A percentile compares a stretch with the other conserved stretches of the same genome.
phyloP scores from a whole-genome alignment of 2,888 invertebrate genomes.

The Patella caerulea region DNA sequence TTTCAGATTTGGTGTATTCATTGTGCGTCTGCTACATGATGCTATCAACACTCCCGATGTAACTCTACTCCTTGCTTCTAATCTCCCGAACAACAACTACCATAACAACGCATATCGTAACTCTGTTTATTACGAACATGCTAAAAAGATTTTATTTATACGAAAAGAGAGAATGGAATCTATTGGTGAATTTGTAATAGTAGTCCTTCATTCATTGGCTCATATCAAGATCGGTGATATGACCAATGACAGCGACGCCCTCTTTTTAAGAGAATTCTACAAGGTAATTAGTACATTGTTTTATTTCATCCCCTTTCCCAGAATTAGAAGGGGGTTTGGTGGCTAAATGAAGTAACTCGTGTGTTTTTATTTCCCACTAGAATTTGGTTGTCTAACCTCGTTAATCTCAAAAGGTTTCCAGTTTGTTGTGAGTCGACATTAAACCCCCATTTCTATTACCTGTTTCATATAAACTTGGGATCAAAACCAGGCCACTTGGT shows the following conservation, averaged over 20 bases:
- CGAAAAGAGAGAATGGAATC: slow-evolving; percentile 66
- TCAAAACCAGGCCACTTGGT: no score
- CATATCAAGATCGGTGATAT: slow-evolving; percentile 66
- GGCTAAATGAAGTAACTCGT: no score
- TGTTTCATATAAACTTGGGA: no score
- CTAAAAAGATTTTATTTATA: slow-evolving; percentile 63
- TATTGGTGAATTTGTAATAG: slow-evolving; percentile 68
- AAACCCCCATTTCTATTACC: no score
- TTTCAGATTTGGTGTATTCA: slow-evolving; percentile 62
- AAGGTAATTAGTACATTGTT: slow-evolving; percentile 50
- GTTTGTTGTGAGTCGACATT: no score
- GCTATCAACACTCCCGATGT: slow-evolving; percentile 57
- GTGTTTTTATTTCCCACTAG: no score
- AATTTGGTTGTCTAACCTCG: no score
- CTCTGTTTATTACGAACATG: slow-evolving; percentile 65
- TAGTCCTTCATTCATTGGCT: slow-evolving; percentile 67
- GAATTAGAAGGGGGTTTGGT: no score
- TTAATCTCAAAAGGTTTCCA: no score
- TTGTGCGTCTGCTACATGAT: slow-evolving; percentile 61
- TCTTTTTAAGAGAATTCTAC: slow-evolving; percentile 66
- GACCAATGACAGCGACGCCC: slow-evolving; percentile 62
- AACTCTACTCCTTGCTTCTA: slow-evolving; percentile 66
- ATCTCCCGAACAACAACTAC: slow-evolving; percentile 61
- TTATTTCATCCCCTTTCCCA: no score
- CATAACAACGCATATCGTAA: slow-evolving; percentile 63